Evolutionary conservation across 1,140 invertebrate species (phyloP), one percentile per base, ranked within the genome.

Genomic region (Anastrepha ludens): DNA sequence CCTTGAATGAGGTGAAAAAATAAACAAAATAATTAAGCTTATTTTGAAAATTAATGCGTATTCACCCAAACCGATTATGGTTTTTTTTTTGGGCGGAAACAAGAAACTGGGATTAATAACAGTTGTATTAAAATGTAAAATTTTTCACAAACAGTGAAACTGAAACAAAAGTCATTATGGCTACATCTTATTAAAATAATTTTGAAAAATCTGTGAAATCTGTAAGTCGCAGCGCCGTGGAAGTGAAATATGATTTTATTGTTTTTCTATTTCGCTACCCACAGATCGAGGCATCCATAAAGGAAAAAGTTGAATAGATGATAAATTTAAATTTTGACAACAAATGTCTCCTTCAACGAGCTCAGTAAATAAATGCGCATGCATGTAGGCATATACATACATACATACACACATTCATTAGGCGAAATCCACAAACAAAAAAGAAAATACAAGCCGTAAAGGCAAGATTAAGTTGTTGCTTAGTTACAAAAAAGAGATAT

Each of bases 241-340:
- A 17, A 13, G 17, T 62, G 9, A 74, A 47, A 74, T 44, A 74
- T 74, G 44, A n/a, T 39, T 74, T 74, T 74, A 74, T 74, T 47
- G 7, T 47, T 74, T 74, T 74, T 39, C 67, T 44, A 74, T 74
- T 17, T 44, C 41, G 67, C 67, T 74, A 39, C 67, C 67, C 67
- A 74, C 41, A 74, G 44, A 39, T 41, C 67, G 15, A 74, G 67
- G 13, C 39, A 74, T 96, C 95, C 96, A 96, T 96, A 96, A 96
- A 85, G 58, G 20, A 85, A 85, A 81, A 85, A 60, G 47, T 85
- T 60, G 29, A 85, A 85, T 85, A 85, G 17, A 85, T n/a, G 47
- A 85, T 58, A 85, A 85, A 85, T 85, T 85, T 29, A 5, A 60
- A 13, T 85, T 85, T 85, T 58, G 58, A 58, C 58, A 85, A 58